These are phyloP conservation scores for Corythucha ciliata DNA, from an alignment of 2,888 invertebrate species.

Conservation along the genomic window DNA sequence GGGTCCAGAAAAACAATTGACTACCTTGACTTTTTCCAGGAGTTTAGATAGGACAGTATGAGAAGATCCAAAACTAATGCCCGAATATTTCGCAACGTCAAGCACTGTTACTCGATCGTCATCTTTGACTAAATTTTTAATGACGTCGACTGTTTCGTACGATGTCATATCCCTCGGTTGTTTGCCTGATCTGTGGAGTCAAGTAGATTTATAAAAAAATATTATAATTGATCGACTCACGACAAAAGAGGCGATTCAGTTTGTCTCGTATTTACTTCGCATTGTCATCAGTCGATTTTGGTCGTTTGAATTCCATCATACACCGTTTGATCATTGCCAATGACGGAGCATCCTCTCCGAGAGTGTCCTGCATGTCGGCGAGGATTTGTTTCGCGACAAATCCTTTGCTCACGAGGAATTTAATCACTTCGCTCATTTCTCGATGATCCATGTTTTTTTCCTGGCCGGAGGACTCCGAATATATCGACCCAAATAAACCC, in stretches of 20 bases:
- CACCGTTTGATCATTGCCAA: constrained; percentile 18
- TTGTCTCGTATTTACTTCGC: too few relatives aligned
- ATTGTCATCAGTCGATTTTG: constrained; percentile 5
- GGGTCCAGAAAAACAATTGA: neutral
- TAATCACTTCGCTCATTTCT: constrained; percentile 19
- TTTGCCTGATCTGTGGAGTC: too few relatives aligned
- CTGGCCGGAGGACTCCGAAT: too few relatives aligned
- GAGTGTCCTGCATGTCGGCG: constrained; percentile 17
- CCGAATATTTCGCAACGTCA: constrained; percentile 17
- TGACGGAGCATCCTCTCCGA: constrained; percentile 19
- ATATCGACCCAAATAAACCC: too few relatives aligned
- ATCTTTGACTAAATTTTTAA: constrained; percentile 16
- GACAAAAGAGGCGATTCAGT: too few relatives aligned
- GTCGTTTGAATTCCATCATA: constrained; percentile 17
- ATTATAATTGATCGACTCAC: too few relatives aligned
- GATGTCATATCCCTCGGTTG: constrained; percentile 17
- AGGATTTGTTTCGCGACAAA: constrained; percentile 16
- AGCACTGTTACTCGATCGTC: constrained; percentile 19
- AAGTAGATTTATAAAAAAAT: too few relatives aligned
- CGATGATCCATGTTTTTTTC: constrained; percentile 21
- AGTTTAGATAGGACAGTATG: constrained; percentile 17
- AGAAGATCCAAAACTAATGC: constrained; percentile 19
- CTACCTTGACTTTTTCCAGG: constrained; percentile 12
- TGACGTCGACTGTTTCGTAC: constrained; percentile 19
- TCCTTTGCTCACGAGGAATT: constrained; percentile 20